Evolutionary conservation across 2,113 vertebrate genomes (phyloP).

Genomic region (Melanerpes formicivorus): DNA sequence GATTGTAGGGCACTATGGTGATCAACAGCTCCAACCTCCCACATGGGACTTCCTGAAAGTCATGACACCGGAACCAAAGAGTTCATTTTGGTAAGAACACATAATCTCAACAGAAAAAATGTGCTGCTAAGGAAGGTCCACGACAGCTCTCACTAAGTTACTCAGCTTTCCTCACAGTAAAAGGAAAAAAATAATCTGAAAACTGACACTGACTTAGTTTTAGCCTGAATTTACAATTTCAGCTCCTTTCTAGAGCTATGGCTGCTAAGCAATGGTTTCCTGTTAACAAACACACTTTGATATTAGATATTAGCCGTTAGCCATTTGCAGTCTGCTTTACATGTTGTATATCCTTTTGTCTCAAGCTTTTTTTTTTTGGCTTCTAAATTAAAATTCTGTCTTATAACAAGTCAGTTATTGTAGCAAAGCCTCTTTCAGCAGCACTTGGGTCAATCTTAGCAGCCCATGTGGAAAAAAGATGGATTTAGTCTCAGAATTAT

Average conservation of each 20-base stretch:
- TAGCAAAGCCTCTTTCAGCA: not conserved
- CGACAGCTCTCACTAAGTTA: no score
- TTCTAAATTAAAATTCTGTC: not conserved
- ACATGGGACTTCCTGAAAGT: no score
- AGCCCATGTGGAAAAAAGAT: not conserved
- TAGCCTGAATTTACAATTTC: not conserved
- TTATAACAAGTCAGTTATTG: not conserved
- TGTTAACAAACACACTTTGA: not conserved
- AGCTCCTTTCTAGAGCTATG: not conserved
- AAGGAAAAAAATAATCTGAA: no score
- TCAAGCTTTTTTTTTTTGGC: not conserved
- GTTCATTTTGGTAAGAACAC: no score
- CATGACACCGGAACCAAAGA: no score
- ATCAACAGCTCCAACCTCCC: no score
- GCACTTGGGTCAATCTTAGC: not conserved
- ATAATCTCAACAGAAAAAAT: no score
- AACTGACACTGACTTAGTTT: not conserved
- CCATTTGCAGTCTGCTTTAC: not conserved
- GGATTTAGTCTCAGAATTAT: not conserved
- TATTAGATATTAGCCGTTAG: not conserved
- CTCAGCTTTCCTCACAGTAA: no score
- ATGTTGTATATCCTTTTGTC: not conserved
- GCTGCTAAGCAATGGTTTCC: not conserved
- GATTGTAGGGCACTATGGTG: no score
- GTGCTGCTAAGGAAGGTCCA: no score